Percentiles rank a stretch among this genome's conserved stretches.
Conservation (phyloP, 2,888 invertebrate species). For the Hedychridium roseum region DNA sequence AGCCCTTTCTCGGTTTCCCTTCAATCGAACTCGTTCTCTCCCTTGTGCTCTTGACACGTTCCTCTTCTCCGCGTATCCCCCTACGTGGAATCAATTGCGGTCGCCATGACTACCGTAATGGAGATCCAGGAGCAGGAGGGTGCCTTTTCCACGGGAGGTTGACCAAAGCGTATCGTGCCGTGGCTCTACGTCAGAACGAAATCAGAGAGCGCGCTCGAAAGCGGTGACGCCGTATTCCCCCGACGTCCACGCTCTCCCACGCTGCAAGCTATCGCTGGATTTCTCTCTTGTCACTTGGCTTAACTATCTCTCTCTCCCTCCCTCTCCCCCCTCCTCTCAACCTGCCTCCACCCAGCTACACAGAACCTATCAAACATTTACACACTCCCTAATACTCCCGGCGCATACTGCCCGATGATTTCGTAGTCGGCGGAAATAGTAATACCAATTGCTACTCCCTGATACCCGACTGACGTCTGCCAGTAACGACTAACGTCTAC, state of each 20-base stretch:
- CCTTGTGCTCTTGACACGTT: slow-evolving; percentile 35
- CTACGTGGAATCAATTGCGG: slow-evolving; percentile 61
- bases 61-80: slow-evolving; percentile 41
- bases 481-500: too few species aligned
- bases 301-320: slow-evolving; percentile 9
- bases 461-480: too few species aligned
- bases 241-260: slow-evolving; percentile 18
- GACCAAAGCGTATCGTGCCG: slow-evolving; percentile 50
- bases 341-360: slow-evolving; percentile 5
- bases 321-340: not conserved
- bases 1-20: slow-evolving; percentile 19
- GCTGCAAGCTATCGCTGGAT: too few species aligned
- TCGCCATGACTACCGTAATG: slow-evolving; percentile 62
- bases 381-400: too few species aligned
- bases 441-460: too few species aligned
- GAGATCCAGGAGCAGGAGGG: slow-evolving; percentile 57
- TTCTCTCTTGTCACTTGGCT: slow-evolving; percentile 22
- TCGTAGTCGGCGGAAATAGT: too few species aligned
- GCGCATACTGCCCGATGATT: too few species aligned
- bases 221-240: slow-evolving; percentile 26
- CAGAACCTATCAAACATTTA: too few species aligned
- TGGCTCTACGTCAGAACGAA: slow-evolving; percentile 47
- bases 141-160: slow-evolving; percentile 56
- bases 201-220: slow-evolving; percentile 50
- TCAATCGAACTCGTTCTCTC: slow-evolving; percentile 26